Conservation (phyloP, 2,113 vertebrate genomes). For the Tachuris rubrigastra region DNA sequence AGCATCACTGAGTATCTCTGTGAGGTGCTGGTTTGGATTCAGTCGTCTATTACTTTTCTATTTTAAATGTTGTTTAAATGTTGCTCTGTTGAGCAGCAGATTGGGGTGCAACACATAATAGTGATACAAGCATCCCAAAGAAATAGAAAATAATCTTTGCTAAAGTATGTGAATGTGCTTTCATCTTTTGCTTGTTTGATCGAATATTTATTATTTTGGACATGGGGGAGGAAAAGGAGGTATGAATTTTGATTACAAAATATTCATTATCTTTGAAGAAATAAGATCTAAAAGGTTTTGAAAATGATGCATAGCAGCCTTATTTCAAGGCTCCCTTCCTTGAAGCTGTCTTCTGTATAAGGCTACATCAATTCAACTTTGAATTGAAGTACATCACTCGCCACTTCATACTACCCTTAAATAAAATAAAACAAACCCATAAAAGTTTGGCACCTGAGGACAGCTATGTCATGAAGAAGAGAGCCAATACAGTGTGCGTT, state of each 20-base stretch:
- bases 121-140: background rate
- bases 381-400: constrained; percentile 40
- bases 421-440: constrained; percentile 46
- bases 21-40: background rate
- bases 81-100: constrained; percentile 10
- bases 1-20: background rate
- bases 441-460: constrained; percentile 78
- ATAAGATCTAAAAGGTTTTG: background rate
- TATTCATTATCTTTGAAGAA: background rate
- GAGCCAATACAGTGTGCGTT: constrained; percentile 45
- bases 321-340: constrained; percentile 56
- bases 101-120: background rate
- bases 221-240: background rate
- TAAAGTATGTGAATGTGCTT: constrained; percentile 28
- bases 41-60: background rate
- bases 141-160: background rate
- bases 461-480: constrained; percentile 58
- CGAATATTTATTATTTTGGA: background rate
- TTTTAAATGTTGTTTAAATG: background rate
- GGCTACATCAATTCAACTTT: constrained; percentile 63
- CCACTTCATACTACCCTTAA: constrained; percentile 63
- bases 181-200: background rate
- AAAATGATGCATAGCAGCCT: constrained; percentile 23
- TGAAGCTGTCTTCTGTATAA: constrained; percentile 74
- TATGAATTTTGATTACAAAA: constrained; percentile 20